A percentile compares a stretch with the other conserved stretches of the same genome.
phyloP scores from a whole-genome alignment of 1,140 invertebrate species.

The Heliconius hermathena region DNA sequence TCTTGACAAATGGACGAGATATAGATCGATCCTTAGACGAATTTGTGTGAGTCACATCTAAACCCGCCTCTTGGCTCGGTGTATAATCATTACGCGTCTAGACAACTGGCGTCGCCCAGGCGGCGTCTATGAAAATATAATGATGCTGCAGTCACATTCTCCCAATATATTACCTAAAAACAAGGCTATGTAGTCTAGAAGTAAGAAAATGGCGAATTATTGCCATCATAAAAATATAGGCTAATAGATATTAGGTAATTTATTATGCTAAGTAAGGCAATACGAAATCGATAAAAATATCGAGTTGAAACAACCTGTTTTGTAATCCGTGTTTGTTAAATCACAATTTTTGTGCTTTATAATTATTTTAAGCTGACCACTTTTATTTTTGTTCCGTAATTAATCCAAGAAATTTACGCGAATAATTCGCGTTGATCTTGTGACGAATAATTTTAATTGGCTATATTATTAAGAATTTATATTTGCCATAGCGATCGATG shows the following conservation, averaged over 20 bases:
- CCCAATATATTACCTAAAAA: not conserved
- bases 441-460: not conserved
- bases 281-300: not conserved
- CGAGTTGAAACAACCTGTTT: not conserved
- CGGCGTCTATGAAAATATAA: slow-evolving; percentile 73
- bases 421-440: not conserved
- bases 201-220: not conserved
- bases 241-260: not conserved
- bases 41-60: slow-evolving; percentile 72
- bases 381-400: not conserved
- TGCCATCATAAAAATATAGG: slow-evolving; percentile 9
- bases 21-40: slow-evolving; percentile 70
- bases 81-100: slow-evolving; percentile 78
- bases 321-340: not conserved
- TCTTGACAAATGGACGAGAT: slow-evolving; percentile 59
- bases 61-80: slow-evolving; percentile 71
- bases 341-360: not conserved
- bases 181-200: not conserved
- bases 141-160: slow-evolving; percentile 59
- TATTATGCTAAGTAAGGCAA: not conserved
- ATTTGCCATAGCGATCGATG: not conserved
- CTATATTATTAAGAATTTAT: not conserved
- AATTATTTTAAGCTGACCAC: not conserved
- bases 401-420: not conserved
- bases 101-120: slow-evolving; percentile 71